Conservation (phyloP, 2,888 invertebrate genomes). For the Cosmia pyralina region DNA sequence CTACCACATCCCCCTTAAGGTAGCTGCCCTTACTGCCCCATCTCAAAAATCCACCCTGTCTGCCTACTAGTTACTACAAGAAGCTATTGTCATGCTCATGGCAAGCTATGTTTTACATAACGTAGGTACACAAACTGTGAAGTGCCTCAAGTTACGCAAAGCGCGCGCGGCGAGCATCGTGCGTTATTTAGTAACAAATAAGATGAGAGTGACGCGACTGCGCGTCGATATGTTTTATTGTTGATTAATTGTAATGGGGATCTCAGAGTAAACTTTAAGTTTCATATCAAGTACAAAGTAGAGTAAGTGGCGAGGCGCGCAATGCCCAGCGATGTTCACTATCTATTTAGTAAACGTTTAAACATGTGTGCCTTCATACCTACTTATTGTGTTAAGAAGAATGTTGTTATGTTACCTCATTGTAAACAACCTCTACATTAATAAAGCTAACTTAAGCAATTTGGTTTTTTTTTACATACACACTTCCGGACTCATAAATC, state of each 20-base stretch:
- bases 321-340: constrained; percentile 25
- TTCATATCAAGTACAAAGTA: constrained; percentile 74
- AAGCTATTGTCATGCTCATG: constrained; percentile 6
- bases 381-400: constrained; percentile 70
- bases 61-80: background rate
- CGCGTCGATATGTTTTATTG: constrained; percentile 54
- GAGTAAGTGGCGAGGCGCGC: constrained; percentile 37
- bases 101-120: background rate
- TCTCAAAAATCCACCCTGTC: too few relatives aligned
- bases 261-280: constrained; percentile 73
- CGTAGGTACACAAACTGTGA: background rate
- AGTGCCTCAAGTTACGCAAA: constrained; percentile 23
- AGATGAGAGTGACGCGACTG: constrained; percentile 4
- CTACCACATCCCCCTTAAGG: too few relatives aligned
- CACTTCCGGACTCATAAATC: too few relatives aligned
- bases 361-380: constrained; percentile 74
- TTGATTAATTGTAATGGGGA: constrained; percentile 73
- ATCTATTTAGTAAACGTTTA: constrained; percentile 46
- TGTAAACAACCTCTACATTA: constrained; percentile 71
- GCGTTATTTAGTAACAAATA: constrained; percentile 11
- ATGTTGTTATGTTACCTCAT: constrained; percentile 77
- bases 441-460: constrained; percentile 48
- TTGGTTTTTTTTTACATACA: constrained; percentile 9
- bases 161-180: background rate
- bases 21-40: too few relatives aligned